Base-by-base conservation (phyloP, 2,113 vertebrate genomes). In the Miniopterus natalensis region DNA sequence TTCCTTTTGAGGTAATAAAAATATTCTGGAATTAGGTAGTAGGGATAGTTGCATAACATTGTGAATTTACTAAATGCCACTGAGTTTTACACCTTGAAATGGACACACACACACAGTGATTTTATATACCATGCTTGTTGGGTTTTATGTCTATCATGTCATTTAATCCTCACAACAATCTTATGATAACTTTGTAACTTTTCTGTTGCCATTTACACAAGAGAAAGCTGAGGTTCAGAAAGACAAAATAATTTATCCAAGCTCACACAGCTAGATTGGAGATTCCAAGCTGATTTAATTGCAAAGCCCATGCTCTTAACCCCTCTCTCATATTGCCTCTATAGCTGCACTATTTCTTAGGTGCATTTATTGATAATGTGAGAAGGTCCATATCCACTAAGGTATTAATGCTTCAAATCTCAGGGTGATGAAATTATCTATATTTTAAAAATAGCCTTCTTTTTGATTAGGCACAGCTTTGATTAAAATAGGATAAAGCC, bases 1-100 rank as follows among this genome's bases (percentile, higher is more conserved):
- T 95, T 95, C 96, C 86, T 91, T 88, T 49, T 27, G 61, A 70
- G 49, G 17, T 36, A 83, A 94, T 78, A 78, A 73, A 79, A 88
- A n/a, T 21, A 31, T 55, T 68, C 86, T 78, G 78, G 73, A 91
- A 89, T 5, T 21, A 74, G 91, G 75, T 13, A 84, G n/a, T 59
- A 4, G 42, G n/a, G 59, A 77, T 68, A 18, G 36, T 27, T 71
- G 40, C 2, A 21, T 17, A 59, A 49, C 9, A 36, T 0, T 61
- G 1, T 77, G 66, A 63, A 88, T 95, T 94, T 74, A 57, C 40
- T 61, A 77, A 51, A 65, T 23, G 20, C 12, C 42, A 31, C 51
- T 59, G 71, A 57, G 36, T 90, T 87, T 94, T 70, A 66, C 3
- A 31, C 63, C 84, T 83, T 31, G 75, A 85, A 88, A 89, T 68